Conservation (phyloP, 1,140 invertebrate genomes). For the Anoplophora glabripennis region DNA sequence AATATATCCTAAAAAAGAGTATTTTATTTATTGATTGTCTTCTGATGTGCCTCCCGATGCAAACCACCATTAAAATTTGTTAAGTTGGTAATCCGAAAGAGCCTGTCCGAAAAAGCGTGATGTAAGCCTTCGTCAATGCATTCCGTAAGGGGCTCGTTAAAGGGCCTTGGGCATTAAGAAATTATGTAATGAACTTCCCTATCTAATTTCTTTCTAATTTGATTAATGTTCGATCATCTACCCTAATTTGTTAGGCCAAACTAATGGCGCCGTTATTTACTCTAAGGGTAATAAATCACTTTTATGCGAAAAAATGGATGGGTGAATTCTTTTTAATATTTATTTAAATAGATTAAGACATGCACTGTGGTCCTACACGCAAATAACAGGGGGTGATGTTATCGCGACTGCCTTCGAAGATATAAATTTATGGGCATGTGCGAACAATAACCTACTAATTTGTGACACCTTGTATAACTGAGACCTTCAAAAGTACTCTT, state of each 20-base stretch:
- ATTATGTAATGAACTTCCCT: constrained; percentile 6
- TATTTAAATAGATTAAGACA: constrained; percentile 9
- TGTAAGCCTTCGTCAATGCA: too few species aligned
- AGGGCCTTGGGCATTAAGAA: constrained; percentile 3
- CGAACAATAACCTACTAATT: too few species aligned
- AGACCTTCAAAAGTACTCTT: too few species aligned
- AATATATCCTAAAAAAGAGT: too few species aligned
- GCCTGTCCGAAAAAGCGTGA: too few species aligned
- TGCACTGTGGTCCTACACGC: background rate
- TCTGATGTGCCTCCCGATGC: too few species aligned
- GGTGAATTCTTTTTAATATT: constrained; percentile 1
- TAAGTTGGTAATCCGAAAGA: too few species aligned
- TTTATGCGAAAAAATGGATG: background rate
- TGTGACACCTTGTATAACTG: too few species aligned
- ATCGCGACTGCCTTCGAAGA: background rate
- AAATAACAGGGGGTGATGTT: constrained; percentile 3
- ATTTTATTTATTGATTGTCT: too few species aligned
- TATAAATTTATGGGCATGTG: background rate
- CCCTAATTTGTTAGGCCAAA: constrained; percentile 1
- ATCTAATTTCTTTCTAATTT: background rate
- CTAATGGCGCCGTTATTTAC: background rate
- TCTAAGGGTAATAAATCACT: constrained; percentile 1
- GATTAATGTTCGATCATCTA: constrained; percentile 8
- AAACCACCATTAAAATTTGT: too few species aligned
- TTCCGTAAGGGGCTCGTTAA: constrained; percentile 2